Percentiles rank a stretch among this genome's conserved stretches.
phyloP scores from a whole-genome alignment of 1,140 invertebrate genomes.

The Telenomus remus region DNA sequence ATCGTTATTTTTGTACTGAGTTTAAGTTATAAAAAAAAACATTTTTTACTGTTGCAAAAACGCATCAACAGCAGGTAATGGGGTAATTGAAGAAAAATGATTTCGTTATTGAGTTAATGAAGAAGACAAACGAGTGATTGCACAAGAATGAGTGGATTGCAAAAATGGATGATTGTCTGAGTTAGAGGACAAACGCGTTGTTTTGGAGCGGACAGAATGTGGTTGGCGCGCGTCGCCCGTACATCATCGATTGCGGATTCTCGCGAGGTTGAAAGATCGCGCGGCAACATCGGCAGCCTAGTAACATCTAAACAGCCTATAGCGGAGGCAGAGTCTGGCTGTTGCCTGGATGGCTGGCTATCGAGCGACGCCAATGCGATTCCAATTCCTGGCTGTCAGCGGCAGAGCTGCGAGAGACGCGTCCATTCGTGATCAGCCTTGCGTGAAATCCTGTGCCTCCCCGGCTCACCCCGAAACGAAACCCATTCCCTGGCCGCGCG shows the following conservation, averaged over 20 bases:
- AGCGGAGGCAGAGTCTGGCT: slow-evolving; percentile 51
- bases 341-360: slow-evolving; percentile 69
- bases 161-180: too few species aligned
- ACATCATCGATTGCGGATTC: slow-evolving; percentile 15
- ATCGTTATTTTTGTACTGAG: too few species aligned
- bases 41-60: too few species aligned
- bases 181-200: neutral
- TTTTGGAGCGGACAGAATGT: neutral
- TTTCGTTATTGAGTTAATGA: too few species aligned
- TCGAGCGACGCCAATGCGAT: slow-evolving; percentile 76
- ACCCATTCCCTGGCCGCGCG: slow-evolving; percentile 53
- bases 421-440: slow-evolving; percentile 75
- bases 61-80: too few species aligned
- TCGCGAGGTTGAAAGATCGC: slow-evolving; percentile 23
- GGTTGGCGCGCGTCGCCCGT: too few species aligned
- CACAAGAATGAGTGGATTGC: too few species aligned
- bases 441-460: slow-evolving; percentile 74
- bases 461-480: slow-evolving; percentile 67
- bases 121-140: too few species aligned
- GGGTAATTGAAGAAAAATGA: too few species aligned
- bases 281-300: slow-evolving; percentile 47
- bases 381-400: slow-evolving; percentile 77
- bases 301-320: slow-evolving; percentile 51
- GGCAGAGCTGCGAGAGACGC: slow-evolving; percentile 75
- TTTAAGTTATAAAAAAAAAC: too few species aligned